Evolutionary conservation across 1,140 invertebrate genomes (phyloP), one percentile per base, ranked within the genome.

Genomic region (Cotesia typhae): DNA sequence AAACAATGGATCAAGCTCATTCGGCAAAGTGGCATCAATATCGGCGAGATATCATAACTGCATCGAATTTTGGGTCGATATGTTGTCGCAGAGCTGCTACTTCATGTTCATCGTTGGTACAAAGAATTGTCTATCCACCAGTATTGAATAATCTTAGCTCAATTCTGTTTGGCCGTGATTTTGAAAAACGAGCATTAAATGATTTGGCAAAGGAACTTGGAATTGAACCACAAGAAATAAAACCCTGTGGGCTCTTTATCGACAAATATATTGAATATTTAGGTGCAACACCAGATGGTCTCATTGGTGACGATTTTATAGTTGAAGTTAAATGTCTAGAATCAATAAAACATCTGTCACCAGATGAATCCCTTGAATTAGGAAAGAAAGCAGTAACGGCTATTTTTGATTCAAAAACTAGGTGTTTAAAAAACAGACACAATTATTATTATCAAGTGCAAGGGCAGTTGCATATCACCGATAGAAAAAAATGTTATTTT

Each of bases 361-460:
- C 38, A 41, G 38, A 41, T 9, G 38, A 41, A 2, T 4, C 38
- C 9, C 9, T 41, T 41, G 5, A 4, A 41, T 5, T 9, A 41
- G 9, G 9, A 41, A 41, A 41, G 38, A 41, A 41, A 41, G 9
- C 38, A 7, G 4, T 41, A 41, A 41, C 38, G 9, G 38, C 20
- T 10, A 74, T 80, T 14, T 76, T 74, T 20, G 28, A 69, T 17
- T 12, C 55, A 12, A 64, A 73, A n/a, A 65, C 10, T 7, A 20
- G 47, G n/a, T 9, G 9, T 9, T 73, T 81, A 69, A 82, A 77
- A 69, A 75, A 66, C 52, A 75, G 57, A 5, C 74, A 80, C 60
- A 57, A 35, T n/a, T 82, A 77, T 67, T 81, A 73, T 60, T 82
- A 74, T 66, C 81, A 83, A 76, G 72, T 82, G 0, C 81, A 83